Evolutionary conservation across 1,140 invertebrate genomes (phyloP).

Genomic region (Drosophila subobscura): DNA sequence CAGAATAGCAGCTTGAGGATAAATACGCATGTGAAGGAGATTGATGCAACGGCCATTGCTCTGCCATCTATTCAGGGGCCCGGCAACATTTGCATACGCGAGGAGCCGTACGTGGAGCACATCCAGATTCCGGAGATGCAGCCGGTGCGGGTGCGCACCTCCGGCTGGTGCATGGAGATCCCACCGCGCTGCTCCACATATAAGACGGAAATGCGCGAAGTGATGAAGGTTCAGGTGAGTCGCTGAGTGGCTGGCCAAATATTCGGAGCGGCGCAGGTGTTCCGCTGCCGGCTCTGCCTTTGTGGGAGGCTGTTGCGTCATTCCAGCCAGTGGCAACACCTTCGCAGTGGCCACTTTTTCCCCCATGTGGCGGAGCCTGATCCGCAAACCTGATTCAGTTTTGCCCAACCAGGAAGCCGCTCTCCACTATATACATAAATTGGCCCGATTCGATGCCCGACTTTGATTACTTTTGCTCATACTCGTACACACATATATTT

Average conservation of each 20-base stretch:
- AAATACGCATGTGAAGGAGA: conserved; percentile 64
- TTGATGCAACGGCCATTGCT: conserved; percentile 36
- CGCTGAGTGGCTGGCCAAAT: conserved; percentile 16
- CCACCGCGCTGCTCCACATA: conserved; percentile 88
- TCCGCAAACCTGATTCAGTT: conserved; percentile 72
- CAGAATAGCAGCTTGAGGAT: conserved; percentile 63
- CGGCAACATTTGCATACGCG: conserved; percentile 73
- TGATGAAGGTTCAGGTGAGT: conserved; percentile 85
- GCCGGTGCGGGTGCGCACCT: conserved; percentile 87
- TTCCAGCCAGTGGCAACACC: conserved; percentile 56
- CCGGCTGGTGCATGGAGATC: conserved; percentile 88
- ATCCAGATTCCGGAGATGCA: conserved; percentile 85
- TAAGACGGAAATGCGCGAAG: conserved; percentile 86
- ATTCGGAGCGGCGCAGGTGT: conserved; percentile 42
- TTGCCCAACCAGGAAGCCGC: conserved; percentile 66
- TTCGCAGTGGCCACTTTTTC: conserved; percentile 55
- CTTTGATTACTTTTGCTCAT: conserved; percentile 51
- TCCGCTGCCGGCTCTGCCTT: conserved; percentile 66
- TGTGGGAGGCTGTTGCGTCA: conserved; percentile 56
- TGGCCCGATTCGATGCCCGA: conserved; percentile 46
- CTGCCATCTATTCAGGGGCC: conserved; percentile 54
- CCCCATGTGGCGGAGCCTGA: conserved; percentile 51
- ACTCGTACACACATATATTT: conserved; percentile 34
- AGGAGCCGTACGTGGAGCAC: conserved; percentile 85
- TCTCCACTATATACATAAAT: conserved; percentile 51